A percentile compares a stretch with the other conserved stretches of the same genome.
Conservation (phyloP, 2,888 invertebrate species). For the Esperia sulphurella region DNA sequence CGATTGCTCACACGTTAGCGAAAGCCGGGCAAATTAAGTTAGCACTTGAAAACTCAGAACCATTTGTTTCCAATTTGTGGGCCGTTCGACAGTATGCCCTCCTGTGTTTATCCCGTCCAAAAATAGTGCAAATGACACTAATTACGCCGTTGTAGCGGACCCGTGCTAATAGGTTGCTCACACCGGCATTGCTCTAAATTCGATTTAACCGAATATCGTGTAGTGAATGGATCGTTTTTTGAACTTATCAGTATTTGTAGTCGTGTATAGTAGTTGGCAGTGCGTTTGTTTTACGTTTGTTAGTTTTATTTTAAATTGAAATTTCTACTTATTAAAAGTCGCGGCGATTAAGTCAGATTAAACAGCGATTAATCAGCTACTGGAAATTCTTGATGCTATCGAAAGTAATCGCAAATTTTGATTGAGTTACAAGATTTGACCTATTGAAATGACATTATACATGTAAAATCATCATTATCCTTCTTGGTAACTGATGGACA, state of each 20-base stretch:
- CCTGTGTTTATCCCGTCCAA: constrained; percentile 74
- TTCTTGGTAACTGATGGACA: too few relatives aligned
- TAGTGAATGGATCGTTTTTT: too few relatives aligned
- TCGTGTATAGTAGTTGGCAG: too few relatives aligned
- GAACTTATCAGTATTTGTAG: too few relatives aligned
- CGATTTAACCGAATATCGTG: constrained; percentile 31
- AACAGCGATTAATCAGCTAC: not conserved
- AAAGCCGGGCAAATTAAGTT: constrained; percentile 76
- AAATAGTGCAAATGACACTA: constrained; percentile 77
- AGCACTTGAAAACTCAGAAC: constrained; percentile 61
- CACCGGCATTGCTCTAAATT: constrained; percentile 55
- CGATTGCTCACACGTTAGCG: constrained; percentile 74
- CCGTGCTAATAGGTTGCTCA: constrained; percentile 65
- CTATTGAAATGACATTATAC: too few relatives aligned
- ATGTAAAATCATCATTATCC: too few relatives aligned
- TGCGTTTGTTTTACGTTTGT: too few relatives aligned
- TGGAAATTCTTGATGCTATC: too few relatives aligned
- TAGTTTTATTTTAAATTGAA: too few relatives aligned
- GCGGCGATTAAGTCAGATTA: not conserved
- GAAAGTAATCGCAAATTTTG: too few relatives aligned
- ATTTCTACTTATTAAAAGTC: not conserved
- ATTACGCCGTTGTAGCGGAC: constrained; percentile 61
- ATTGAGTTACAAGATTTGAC: too few relatives aligned
- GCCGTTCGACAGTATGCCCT: constrained; percentile 61
- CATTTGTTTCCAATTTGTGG: constrained; percentile 73